These are phyloP conservation scores for Chymomyza procnemis DNA, from an alignment of 2,888 invertebrate genomes.

Conservation along the genomic window DNA sequence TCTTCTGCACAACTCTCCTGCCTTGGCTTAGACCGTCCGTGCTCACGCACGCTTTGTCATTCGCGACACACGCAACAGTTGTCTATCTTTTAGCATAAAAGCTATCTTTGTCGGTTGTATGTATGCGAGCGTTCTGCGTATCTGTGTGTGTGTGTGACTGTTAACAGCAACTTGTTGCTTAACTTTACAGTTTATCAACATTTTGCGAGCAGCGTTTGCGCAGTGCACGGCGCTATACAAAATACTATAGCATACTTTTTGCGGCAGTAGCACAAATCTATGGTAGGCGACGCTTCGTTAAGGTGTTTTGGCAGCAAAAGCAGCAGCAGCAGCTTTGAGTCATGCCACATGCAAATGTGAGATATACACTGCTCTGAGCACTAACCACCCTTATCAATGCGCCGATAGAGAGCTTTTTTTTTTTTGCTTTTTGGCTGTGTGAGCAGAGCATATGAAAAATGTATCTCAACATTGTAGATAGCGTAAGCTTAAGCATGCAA, in stretches of 20 bases:
- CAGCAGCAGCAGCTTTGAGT: neutral
- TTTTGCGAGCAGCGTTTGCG: constrained; percentile 54
- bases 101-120: constrained; percentile 13
- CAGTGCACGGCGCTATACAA: constrained; percentile 19
- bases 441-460: neutral
- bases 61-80: constrained; percentile 58
- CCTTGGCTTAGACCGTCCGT: neutral
- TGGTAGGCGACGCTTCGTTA: neutral
- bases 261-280: neutral
- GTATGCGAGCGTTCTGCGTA: neutral
- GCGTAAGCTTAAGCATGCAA: constrained; percentile 56
- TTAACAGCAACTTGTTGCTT: constrained; percentile 28
- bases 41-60: constrained; percentile 12
- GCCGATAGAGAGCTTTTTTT: constrained; percentile 41
- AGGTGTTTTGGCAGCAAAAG: no score
- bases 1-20: no score
- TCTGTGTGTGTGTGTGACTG: neutral
- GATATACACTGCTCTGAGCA: constrained; percentile 1
- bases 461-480: constrained; percentile 57
- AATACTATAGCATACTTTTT: constrained; percentile 41
- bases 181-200: constrained; percentile 10
- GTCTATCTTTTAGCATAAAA: constrained; percentile 44
- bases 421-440: constrained; percentile 14
- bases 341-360: constrained; percentile 1
- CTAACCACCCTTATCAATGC: constrained; percentile 50